Evolutionary conservation across 2,888 invertebrate species (phyloP), one percentile per base, ranked within the genome.

Genomic region (Agonopterix alstromeriana): DNA sequence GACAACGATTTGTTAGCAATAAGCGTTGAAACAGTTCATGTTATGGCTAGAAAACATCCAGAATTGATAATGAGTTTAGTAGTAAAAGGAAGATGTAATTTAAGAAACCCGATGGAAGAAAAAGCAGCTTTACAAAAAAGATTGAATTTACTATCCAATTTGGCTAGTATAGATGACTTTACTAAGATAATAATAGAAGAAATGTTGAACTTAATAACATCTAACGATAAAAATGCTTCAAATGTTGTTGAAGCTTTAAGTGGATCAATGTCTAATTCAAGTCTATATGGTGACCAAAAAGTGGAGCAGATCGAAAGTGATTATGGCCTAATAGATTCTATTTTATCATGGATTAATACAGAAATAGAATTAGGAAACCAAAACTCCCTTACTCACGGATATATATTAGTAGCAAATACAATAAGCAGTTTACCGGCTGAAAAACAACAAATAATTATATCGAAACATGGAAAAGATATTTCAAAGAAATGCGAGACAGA

Each of bases 31-130:
- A 86, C 90, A 14, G 74, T 93, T n/a, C 84, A 90, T 54, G 73
- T 77, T 36, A 88, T 91, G 48, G 89, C 90, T 0, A 72, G 73
- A 51, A 78, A 82, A 50, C 90, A 91, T 73, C 90, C 91, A 0
- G 78, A 84, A 56, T 64, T 70, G 77, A 91, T 89, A 58, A 93
- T 73, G 89, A 78, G 61, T 55, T 65, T 80, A 36, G 77, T 90
- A 3, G 78, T 92, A 1, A 79, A 80, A 68, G 82, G 86, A 1
- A 85, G 85, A 53, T 84, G 85, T 60, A 77, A 80, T 50, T 61
- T 87, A 36, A 72, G 77, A 0, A 72, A 79, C 53, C 52, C 83
- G 12, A 67, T 64, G 0, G 56, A 68, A 53, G 79, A 87, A 40
- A 77, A 77, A 61, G 47, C 53, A 0, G 69, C 64, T 1, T 61